phyloP scores from a whole-genome alignment of 2,888 invertebrate species.

The Endotricha flammealis region DNA sequence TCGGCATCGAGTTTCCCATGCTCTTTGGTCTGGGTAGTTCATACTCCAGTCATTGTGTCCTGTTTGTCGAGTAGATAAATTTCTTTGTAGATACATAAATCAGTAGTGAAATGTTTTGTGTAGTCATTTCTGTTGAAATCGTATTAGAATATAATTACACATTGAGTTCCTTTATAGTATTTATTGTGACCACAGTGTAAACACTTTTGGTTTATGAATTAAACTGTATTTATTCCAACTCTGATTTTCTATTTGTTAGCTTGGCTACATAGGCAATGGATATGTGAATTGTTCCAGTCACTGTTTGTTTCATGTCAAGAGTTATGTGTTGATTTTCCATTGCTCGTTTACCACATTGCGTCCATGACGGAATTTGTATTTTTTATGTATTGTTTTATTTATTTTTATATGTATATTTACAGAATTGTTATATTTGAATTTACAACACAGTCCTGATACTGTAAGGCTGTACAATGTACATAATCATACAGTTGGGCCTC shows the following conservation, averaged over 20 bases:
- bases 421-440: background rate
- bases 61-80: slow-evolving; percentile 79
- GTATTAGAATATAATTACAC: slow-evolving; percentile 48
- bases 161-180: slow-evolving; percentile 1
- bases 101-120: slow-evolving; percentile 40
- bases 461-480: no score
- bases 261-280: background rate
- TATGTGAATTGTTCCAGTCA: slow-evolving; percentile 2
- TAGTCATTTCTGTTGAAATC: slow-evolving; percentile 41
- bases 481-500: no score
- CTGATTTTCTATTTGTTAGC: slow-evolving; percentile 4
- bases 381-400: slow-evolving; percentile 16
- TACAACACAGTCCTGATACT: no score
- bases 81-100: slow-evolving; percentile 39
- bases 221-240: slow-evolving; percentile 2
- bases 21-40: slow-evolving; percentile 81
- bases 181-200: background rate
- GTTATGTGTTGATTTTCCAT: slow-evolving; percentile 13
- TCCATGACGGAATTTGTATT: slow-evolving; percentile 13
- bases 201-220: background rate
- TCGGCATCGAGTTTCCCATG: slow-evolving; percentile 80
- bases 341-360: slow-evolving; percentile 18
- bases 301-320: slow-evolving; percentile 8
- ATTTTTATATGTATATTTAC: slow-evolving; percentile 6
- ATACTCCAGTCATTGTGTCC: slow-evolving; percentile 82